phyloP scores from a whole-genome alignment of 2,113 vertebrate species.

The Oenanthe oenanthe region DNA sequence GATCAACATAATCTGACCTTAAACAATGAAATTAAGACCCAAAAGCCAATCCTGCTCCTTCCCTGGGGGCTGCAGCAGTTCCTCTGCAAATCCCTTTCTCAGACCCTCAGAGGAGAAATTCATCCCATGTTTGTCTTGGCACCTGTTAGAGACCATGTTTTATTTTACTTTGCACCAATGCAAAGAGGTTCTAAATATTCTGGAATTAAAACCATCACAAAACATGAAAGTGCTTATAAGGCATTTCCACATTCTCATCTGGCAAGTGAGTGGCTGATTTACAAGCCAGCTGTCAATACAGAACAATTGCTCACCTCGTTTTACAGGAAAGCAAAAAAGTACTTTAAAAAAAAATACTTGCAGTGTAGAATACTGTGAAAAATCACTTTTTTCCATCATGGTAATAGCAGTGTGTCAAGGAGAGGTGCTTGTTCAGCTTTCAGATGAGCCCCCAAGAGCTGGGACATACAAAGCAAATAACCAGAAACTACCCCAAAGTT shows the following conservation, averaged over 20 bases:
- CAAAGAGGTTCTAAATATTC: constrained; percentile 10
- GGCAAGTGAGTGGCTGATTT: constrained; percentile 5
- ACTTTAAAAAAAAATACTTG: neutral
- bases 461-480: neutral
- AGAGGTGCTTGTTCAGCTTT: neutral
- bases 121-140: neutral
- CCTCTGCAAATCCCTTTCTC: neutral
- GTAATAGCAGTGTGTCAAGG: neutral
- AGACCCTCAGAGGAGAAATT: neutral
- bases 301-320: constrained; percentile 14
- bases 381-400: neutral
- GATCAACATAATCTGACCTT: constrained; percentile 31
- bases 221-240: constrained; percentile 18
- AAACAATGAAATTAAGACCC: constrained; percentile 38
- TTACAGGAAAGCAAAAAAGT: neutral
- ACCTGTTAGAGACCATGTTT: neutral
- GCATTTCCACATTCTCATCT: neutral
- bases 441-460: neutral
- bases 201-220: neutral
- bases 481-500: neutral
- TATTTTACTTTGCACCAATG: neutral
- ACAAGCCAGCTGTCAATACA: constrained; percentile 24
- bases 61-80: neutral
- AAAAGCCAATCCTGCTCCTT: neutral
- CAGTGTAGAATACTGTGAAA: neutral